Percentiles rank a stretch among this genome's conserved stretches.
phyloP scores from a whole-genome alignment of 2,888 invertebrate species.

The Phortica magna region DNA sequence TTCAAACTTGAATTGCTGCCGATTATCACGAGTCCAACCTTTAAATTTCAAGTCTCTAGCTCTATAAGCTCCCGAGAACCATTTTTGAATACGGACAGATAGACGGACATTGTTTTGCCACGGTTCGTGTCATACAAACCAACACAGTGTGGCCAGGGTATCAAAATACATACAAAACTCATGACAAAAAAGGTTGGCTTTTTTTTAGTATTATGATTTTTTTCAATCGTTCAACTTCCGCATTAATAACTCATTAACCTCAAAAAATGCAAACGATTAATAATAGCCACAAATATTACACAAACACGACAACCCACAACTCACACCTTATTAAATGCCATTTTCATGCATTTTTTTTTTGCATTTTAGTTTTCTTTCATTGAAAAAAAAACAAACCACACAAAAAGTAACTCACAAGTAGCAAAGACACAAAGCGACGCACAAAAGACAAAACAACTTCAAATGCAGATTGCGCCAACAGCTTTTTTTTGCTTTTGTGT shows the following conservation, averaged over 20 bases:
- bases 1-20: too few relatives aligned
- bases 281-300: neutral
- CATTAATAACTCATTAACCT: conserved; percentile 7
- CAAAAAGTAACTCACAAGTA: neutral
- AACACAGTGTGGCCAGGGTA: too few relatives aligned
- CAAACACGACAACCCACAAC: neutral
- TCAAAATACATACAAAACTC: neutral
- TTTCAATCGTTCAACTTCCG: neutral
- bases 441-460: neutral
- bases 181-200: neutral
- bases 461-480: conserved; percentile 1
- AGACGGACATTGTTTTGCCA: too few relatives aligned
- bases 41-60: too few relatives aligned
- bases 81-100: too few relatives aligned
- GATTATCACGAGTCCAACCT: too few relatives aligned
- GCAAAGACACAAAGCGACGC: too few relatives aligned
- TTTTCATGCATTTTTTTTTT: conserved; percentile 7
- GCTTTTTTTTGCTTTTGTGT: neutral
- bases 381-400: neutral
- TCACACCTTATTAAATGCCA: neutral
- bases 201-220: neutral
- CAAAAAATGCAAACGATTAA: neutral
- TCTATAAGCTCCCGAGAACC: too few relatives aligned
- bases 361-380: neutral
- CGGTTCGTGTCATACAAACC: too few relatives aligned